These are phyloP conservation scores for Podarcis lilfordi DNA, from an alignment of 2,797 vertebrate genomes.

Conservation along the genomic window DNA sequence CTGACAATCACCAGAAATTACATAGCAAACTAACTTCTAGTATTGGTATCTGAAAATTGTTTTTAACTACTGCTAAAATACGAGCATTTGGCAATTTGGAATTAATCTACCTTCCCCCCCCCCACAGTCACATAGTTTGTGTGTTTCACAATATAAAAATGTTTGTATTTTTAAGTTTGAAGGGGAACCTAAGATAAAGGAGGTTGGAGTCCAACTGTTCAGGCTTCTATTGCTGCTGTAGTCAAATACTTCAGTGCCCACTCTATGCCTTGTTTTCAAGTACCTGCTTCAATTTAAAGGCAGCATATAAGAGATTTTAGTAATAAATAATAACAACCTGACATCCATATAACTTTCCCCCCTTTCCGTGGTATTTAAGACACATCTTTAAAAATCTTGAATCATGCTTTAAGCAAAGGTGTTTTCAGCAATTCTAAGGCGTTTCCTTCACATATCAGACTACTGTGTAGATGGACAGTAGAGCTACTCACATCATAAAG, in stretches of 20 bases:
- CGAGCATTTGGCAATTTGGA: neutral
- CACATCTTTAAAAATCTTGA: neutral
- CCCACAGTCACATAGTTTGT: neutral
- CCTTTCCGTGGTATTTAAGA: neutral
- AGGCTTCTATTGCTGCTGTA: neutral
- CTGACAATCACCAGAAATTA: neutral
- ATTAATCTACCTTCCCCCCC: neutral
- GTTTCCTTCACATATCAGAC: constrained; percentile 13
- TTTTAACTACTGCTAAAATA: neutral
- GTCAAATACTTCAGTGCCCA: neutral
- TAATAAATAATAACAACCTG: neutral
- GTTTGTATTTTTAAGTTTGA: neutral
- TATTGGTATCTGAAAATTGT: neutral
- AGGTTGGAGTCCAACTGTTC: neutral
- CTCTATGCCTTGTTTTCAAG: neutral
- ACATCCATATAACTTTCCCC: neutral
- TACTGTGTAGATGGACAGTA: constrained; percentile 20
- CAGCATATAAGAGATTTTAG: too few relatives aligned
- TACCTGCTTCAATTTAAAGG: neutral
- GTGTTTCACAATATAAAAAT: neutral
- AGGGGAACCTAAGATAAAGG: neutral
- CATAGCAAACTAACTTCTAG: neutral
- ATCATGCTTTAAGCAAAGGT: neutral
- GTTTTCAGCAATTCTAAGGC: neutral
- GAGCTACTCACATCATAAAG: neutral